Evolutionary conservation across 2,113 vertebrate genomes (phyloP).

Genomic region (Toxotes jaculatrix): DNA sequence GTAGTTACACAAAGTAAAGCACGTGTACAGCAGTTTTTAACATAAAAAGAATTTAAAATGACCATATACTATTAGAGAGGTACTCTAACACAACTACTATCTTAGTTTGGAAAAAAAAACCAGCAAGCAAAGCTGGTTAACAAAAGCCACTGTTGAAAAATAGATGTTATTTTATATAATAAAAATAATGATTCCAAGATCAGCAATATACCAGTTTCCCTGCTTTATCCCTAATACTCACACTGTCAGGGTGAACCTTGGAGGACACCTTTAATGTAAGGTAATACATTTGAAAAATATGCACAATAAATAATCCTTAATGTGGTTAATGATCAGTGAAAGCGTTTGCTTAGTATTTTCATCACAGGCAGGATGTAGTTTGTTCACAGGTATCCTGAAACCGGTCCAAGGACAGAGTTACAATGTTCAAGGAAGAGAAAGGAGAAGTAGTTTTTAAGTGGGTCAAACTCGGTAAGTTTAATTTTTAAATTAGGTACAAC

Average conservation of each 20-base stretch:
- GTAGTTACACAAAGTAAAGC: not conserved
- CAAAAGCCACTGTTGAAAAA: too few relatives aligned
- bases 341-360: not conserved
- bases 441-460: not conserved
- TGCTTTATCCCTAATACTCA: too few relatives aligned
- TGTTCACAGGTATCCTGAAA: not conserved
- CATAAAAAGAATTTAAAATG: not conserved
- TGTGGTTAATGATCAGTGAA: not conserved
- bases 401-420: not conserved
- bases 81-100: not conserved
- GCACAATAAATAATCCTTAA: not conserved
- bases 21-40: not conserved
- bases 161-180: too few relatives aligned
- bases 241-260: too few relatives aligned
- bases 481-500: constrained; percentile 9
- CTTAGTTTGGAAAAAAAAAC: too few relatives aligned
- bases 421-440: not conserved
- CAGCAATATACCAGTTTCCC: too few relatives aligned
- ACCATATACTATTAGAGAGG: not conserved
- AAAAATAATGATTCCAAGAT: too few relatives aligned
- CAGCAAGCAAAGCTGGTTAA: too few relatives aligned
- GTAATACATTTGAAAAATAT: not conserved
- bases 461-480: not conserved
- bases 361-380: not conserved
- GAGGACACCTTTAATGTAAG: too few relatives aligned